Conservation (phyloP, 2,113 vertebrate species). For the Onychostruthus taczanowskii region DNA sequence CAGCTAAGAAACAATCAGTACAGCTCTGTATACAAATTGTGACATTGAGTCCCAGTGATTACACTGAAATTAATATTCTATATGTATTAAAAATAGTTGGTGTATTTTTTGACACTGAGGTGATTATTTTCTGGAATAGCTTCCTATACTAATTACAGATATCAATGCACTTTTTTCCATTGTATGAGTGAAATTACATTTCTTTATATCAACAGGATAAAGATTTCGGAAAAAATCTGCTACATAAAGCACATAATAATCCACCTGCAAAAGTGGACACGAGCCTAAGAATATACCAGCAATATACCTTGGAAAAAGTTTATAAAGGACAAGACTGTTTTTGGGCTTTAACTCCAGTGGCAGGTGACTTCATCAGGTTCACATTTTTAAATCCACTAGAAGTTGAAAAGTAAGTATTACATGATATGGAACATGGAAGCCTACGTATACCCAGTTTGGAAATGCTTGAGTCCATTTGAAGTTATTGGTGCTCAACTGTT, state of each 20-base stretch:
- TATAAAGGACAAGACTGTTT: constrained; percentile 63
- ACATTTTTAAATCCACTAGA: constrained; percentile 48
- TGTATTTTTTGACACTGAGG: background rate
- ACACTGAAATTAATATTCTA: background rate
- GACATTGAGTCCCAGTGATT: background rate
- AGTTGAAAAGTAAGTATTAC: constrained; percentile 67
- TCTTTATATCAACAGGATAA: constrained; percentile 60
- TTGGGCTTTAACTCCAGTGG: constrained; percentile 64
- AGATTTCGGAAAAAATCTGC: constrained; percentile 59
- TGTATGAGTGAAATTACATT: background rate
- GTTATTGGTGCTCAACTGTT: background rate
- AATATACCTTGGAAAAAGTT: constrained; percentile 61
- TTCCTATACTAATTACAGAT: background rate
- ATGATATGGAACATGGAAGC: background rate
- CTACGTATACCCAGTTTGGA: background rate
- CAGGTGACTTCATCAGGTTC: constrained; percentile 65
- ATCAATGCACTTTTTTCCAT: background rate
- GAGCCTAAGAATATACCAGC: constrained; percentile 56
- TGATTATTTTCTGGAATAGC: background rate
- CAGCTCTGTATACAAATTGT: background rate
- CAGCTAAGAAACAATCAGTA: background rate
- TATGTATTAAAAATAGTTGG: background rate
- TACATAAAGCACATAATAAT: constrained; percentile 63
- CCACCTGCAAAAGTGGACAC: constrained; percentile 61
- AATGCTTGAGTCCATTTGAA: background rate